These are phyloP conservation scores for Drosophila equinoxialis DNA, from an alignment of 1,140 invertebrate genomes.

Conservation along the genomic window DNA sequence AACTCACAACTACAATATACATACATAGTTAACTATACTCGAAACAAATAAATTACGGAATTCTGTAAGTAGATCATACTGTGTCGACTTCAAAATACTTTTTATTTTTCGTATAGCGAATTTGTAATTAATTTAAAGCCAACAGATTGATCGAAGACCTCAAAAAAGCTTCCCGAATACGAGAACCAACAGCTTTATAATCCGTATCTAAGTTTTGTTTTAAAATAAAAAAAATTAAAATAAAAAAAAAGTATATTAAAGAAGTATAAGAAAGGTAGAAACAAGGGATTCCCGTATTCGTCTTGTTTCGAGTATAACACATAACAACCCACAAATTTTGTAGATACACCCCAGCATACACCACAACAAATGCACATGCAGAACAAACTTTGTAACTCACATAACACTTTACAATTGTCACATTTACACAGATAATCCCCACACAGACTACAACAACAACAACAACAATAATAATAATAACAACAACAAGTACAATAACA, in stretches of 20 bases:
- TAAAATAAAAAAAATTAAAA: too few relatives aligned
- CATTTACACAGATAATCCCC: slow-evolving; percentile 76
- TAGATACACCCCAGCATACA: neutral
- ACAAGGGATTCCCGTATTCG: neutral
- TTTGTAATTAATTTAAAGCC: too few relatives aligned
- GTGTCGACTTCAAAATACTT: too few relatives aligned
- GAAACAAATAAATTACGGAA: neutral
- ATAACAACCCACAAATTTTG: neutral
- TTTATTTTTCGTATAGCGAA: too few relatives aligned
- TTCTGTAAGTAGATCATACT: too few relatives aligned
- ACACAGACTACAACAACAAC: slow-evolving; percentile 71
- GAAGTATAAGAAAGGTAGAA: neutral
- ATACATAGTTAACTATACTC: neutral
- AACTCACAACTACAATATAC: neutral
- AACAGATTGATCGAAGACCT: too few relatives aligned
- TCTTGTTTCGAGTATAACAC: slow-evolving; percentile 1
- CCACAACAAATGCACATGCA: slow-evolving; percentile 16
- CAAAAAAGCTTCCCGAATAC: too few relatives aligned
- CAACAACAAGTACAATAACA: slow-evolving; percentile 57
- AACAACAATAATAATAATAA: slow-evolving; percentile 55
- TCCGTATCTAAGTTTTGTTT: too few relatives aligned
- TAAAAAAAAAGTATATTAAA: too few relatives aligned
- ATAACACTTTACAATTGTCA: slow-evolving; percentile 73
- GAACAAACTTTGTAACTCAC: slow-evolving; percentile 39
- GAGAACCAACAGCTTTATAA: too few relatives aligned